These are phyloP conservation scores for Euglossa dilemma DNA, from an alignment of 1,140 invertebrate genomes.

Conservation along the genomic window DNA sequence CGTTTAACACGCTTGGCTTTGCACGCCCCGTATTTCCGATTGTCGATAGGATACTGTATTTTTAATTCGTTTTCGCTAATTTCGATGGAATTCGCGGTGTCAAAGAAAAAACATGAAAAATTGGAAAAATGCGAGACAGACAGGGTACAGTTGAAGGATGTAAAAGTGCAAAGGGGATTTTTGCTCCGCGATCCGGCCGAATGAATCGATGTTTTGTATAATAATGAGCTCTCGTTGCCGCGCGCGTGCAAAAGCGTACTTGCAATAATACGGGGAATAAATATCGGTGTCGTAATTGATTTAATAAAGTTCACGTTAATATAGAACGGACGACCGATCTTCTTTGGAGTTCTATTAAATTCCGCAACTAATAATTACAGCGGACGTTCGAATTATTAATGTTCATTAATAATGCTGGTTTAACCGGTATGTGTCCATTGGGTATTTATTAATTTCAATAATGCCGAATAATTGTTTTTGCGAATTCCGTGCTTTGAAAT, in stretches of 20 bases:
- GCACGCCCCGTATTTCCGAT: background rate
- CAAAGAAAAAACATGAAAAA: no score
- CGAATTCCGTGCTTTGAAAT: constrained; percentile 5
- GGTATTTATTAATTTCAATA: constrained; percentile 24
- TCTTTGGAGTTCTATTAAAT: constrained; percentile 17
- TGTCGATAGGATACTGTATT: background rate
- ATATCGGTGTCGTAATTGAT: background rate
- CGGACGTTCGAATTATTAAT: constrained; percentile 7
- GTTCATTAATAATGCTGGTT: constrained; percentile 12
- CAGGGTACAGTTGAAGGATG: no score
- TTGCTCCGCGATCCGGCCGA: no score
- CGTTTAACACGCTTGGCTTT: background rate
- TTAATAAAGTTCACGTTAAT: constrained; percentile 20
- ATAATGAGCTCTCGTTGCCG: background rate
- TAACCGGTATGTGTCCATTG: background rate
- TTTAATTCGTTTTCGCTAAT: background rate
- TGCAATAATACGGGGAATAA: background rate
- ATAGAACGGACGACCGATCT: background rate
- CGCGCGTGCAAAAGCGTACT: no score
- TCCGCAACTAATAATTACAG: constrained; percentile 10
- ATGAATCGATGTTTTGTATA: background rate
- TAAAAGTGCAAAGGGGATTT: background rate
- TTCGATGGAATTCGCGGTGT: background rate
- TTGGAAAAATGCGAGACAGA: background rate
- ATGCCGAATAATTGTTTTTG: constrained; percentile 13